Evolutionary conservation across 2,113 vertebrate species (phyloP).

Genomic region (Melozone crissalis): DNA sequence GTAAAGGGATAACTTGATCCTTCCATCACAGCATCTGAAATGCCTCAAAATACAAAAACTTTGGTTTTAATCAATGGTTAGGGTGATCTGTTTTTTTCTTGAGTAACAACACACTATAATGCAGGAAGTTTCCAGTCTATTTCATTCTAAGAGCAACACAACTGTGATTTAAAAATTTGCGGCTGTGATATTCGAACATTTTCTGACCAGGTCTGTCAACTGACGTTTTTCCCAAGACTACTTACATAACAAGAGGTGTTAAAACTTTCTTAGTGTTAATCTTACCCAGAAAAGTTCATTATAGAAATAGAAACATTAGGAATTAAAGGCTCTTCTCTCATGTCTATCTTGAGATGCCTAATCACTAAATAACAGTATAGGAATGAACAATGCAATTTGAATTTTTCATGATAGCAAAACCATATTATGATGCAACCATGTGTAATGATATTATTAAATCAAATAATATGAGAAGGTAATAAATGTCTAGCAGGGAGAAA

Average conservation of each 20-base stretch:
- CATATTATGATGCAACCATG: neutral
- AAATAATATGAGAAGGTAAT: neutral
- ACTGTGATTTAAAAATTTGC: neutral
- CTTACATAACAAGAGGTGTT: neutral
- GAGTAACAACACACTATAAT: neutral
- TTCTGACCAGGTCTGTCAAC: neutral
- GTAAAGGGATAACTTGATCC: neutral
- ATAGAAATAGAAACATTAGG: neutral
- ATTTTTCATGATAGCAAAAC: neutral
- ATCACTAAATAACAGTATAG: neutral
- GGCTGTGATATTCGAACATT: neutral
- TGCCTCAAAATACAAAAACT: neutral
- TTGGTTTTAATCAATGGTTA: neutral
- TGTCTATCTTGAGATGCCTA: neutral
- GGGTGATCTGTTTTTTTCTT: neutral
- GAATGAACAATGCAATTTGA: neutral
- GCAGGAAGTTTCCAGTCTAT: neutral
- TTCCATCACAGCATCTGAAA: neutral
- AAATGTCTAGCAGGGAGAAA: neutral
- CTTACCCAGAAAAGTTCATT: neutral
- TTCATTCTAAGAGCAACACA: neutral
- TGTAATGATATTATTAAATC: neutral
- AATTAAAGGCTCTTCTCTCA: neutral
- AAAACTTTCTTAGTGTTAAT: neutral
- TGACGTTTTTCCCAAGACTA: neutral